These are phyloP conservation scores for Rhyacophila brunnea DNA, from an alignment of 1,140 invertebrate genomes.

Conservation along the genomic window DNA sequence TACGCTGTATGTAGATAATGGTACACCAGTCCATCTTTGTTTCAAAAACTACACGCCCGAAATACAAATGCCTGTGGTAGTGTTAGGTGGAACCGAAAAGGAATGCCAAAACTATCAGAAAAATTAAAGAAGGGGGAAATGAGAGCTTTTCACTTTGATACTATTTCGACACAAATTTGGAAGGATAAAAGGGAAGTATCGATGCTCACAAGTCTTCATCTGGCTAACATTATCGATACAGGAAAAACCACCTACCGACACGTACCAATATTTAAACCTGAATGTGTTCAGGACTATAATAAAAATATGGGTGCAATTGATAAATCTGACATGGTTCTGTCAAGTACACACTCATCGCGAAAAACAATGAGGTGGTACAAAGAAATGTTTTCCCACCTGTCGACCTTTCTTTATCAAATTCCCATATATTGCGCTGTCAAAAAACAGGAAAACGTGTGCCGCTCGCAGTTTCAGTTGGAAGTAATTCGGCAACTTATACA, in stretches of 20 bases:
- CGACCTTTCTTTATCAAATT: slow-evolving; percentile 20
- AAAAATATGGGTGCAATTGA: no score
- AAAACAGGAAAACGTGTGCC: no score
- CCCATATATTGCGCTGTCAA: slow-evolving; percentile 11
- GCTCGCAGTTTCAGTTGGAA: slow-evolving; percentile 17
- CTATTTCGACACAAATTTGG: slow-evolving; percentile 29
- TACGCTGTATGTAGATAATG: slow-evolving; percentile 37
- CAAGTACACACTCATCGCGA: slow-evolving; percentile 8
- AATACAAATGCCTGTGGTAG: slow-evolving; percentile 38
- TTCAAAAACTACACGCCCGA: slow-evolving; percentile 31
- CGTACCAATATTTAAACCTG: slow-evolving; percentile 36
- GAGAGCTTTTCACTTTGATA: slow-evolving; percentile 18
- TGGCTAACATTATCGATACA: slow-evolving; percentile 12
- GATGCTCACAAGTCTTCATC: slow-evolving; percentile 37
- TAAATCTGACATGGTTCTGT: no score
- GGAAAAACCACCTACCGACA: slow-evolving; percentile 24
- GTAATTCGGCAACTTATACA: slow-evolving; percentile 18
- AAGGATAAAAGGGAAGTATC: slow-evolving; percentile 31
- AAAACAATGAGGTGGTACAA: no score
- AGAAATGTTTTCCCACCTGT: no score
- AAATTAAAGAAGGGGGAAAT: slow-evolving; percentile 36
- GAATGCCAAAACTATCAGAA: slow-evolving; percentile 35
- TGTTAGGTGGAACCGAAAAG: slow-evolving; percentile 34
- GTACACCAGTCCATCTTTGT: slow-evolving; percentile 37
- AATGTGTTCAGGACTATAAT: slow-evolving; percentile 36